Percentiles rank a stretch among this genome's conserved stretches.
These are phyloP conservation scores for Tubulanus polymorphus DNA, from an alignment of 2,888 invertebrate species.

Conservation along the genomic window DNA sequence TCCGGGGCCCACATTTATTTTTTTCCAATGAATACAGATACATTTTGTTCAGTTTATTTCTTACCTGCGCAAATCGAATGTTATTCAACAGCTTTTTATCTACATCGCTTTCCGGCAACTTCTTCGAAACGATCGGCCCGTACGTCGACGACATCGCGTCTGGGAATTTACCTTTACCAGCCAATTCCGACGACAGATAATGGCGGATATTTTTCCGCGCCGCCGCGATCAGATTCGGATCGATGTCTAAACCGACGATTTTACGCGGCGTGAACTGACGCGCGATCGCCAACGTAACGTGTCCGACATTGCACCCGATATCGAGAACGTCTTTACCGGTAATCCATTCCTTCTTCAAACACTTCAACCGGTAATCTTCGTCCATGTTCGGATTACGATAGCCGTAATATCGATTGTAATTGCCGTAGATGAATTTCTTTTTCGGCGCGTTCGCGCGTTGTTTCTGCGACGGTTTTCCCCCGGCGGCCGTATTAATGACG, in stretches of 20 bases:
- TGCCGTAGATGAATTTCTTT: slow-evolving; percentile 85
- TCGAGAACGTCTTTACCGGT: slow-evolving; percentile 87
- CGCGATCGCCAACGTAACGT: slow-evolving; percentile 86
- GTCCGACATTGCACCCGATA: slow-evolving; percentile 96
- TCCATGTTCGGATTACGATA: slow-evolving; percentile 79
- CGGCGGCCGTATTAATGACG: neutral
- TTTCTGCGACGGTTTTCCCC: neutral
- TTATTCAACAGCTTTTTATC: slow-evolving; percentile 74
- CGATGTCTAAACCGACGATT: slow-evolving; percentile 91
- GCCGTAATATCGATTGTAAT: slow-evolving; percentile 95
- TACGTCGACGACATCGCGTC: slow-evolving; percentile 83
- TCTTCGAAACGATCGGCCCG: slow-evolving; percentile 67
- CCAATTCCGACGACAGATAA: slow-evolving; percentile 57
- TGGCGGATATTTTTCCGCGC: slow-evolving; percentile 72
- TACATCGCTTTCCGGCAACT: no score
- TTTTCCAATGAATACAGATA: no score
- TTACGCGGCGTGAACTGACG: slow-evolving; percentile 78
- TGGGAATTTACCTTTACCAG: slow-evolving; percentile 62
- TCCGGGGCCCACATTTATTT: no score
- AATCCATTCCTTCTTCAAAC: slow-evolving; percentile 80
- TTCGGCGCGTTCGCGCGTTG: slow-evolving; percentile 34
- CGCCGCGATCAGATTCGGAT: slow-evolving; percentile 74
- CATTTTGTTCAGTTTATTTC: no score
- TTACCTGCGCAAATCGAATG: slow-evolving; percentile 81
- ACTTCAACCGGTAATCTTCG: slow-evolving; percentile 74